A percentile compares a stretch with the other conserved stretches of the same genome.
Conservation (phyloP, 2,888 invertebrate genomes). For the Gnatocerus cornutus region DNA sequence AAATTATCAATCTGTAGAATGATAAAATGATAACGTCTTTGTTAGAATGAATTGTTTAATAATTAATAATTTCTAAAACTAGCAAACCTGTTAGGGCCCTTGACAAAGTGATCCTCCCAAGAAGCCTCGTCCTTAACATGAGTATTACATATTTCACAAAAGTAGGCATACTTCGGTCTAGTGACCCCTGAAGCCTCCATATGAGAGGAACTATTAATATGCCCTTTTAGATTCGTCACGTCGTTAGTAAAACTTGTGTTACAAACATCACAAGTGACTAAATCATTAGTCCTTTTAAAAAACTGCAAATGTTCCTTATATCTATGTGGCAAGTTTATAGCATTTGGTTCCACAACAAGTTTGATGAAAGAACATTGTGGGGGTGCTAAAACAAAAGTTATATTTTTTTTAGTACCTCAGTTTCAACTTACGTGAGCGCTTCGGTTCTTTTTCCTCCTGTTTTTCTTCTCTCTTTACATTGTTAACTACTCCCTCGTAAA, state of each 20-base stretch:
- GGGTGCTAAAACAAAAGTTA: conserved; percentile 2
- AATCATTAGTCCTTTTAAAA: conserved; percentile 41
- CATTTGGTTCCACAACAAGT: conserved; percentile 7
- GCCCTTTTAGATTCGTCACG: conserved; percentile 50
- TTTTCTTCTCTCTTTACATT: conserved; percentile 12
- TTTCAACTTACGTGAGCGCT: not conserved
- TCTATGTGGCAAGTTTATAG: conserved; percentile 22
- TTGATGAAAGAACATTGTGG: conserved; percentile 16
- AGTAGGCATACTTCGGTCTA: conserved; percentile 56
- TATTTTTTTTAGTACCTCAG: not conserved
- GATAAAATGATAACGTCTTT: no score
- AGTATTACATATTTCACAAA: conserved; percentile 64
- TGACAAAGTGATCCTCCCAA: conserved; percentile 60
- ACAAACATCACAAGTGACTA: conserved; percentile 54
- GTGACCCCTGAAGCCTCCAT: conserved; percentile 23
- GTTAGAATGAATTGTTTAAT: no score
- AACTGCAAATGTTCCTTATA: conserved; percentile 47
- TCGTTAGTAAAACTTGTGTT: conserved; percentile 46
- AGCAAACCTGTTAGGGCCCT: conserved; percentile 52
- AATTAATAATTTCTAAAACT: not conserved
- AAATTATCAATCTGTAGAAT: no score
- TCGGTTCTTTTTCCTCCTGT: not conserved
- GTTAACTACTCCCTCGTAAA: conserved; percentile 47
- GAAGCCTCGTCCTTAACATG: conserved; percentile 52
- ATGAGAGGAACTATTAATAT: conserved; percentile 51